Conservation (phyloP, 2,797 vertebrate genomes). For the Mionectes olivaceus region DNA sequence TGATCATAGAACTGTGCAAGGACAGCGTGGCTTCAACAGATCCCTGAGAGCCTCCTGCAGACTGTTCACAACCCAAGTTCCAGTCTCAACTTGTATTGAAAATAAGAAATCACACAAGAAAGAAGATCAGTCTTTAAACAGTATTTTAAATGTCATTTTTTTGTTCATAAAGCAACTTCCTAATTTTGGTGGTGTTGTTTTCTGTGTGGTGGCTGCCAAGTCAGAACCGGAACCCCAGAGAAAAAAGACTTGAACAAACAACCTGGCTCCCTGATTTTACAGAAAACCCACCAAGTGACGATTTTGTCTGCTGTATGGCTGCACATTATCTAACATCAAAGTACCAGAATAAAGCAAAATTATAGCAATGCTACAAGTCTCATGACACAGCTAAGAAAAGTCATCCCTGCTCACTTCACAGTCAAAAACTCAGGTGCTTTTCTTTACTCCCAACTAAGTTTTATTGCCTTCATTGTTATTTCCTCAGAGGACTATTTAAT, state of each 20-base stretch:
- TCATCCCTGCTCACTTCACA: not conserved
- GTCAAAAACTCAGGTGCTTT: constrained; percentile 14
- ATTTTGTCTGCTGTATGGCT: rapidly evolving
- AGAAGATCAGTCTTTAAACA: not conserved
- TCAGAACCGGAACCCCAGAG: not conserved
- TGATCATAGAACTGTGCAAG: not conserved
- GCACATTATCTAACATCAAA: not conserved
- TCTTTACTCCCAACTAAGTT: not conserved
- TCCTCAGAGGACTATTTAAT: constrained; percentile 60
- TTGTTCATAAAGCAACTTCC: not conserved
- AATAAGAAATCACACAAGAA: not conserved
- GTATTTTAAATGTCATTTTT: not conserved
- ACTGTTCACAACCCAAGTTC: not conserved
- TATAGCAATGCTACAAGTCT: not conserved
- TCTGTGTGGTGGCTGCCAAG: not conserved
- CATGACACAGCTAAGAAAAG: not conserved
- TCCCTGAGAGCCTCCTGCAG: not conserved
- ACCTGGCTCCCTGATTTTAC: not conserved
- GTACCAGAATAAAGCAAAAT: not conserved
- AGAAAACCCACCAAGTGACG: not conserved
- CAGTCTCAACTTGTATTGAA: not conserved
- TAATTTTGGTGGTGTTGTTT: not conserved
- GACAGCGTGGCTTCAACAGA: not conserved
- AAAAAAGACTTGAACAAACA: not conserved
- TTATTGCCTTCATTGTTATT: constrained; percentile 24